Conservation (phyloP, 2,113 vertebrate species). For the Hiodon tergisus region DNA sequence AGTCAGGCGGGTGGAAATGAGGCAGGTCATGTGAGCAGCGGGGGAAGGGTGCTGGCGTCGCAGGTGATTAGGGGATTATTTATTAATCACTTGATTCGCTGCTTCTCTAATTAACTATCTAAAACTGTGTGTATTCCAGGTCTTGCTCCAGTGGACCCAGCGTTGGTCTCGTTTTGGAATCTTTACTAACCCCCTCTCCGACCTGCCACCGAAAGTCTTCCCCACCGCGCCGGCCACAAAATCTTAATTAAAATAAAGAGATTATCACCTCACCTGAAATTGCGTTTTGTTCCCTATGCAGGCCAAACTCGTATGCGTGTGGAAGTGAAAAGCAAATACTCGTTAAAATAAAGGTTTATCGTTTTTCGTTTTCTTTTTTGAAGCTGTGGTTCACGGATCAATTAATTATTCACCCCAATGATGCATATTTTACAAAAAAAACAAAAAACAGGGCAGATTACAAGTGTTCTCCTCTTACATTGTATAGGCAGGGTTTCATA, state of each 20-base stretch:
- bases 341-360: neutral
- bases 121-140: conserved; percentile 12
- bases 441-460: conserved; percentile 2
- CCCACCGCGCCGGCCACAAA: conserved; percentile 20
- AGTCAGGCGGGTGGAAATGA: neutral
- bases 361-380: conserved; percentile 13
- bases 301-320: conserved; percentile 26
- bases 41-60: neutral
- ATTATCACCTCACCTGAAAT: conserved; percentile 47
- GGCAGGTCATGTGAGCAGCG: conserved; percentile 1
- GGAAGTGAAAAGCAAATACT: conserved; percentile 17
- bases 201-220: neutral
- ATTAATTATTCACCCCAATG: conserved; percentile 16
- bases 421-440: conserved; percentile 10
- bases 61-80: conserved; percentile 49
- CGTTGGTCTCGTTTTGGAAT: neutral
- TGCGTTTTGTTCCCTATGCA: conserved; percentile 26
- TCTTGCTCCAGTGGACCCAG: conserved; percentile 24
- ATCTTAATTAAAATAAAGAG: conserved; percentile 50
- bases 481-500: neutral
- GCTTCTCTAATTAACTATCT: conserved; percentile 38
- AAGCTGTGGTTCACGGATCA: conserved; percentile 29
- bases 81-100: conserved; percentile 62
- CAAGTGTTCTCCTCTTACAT: neutral
- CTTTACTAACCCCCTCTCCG: conserved; percentile 1